Conservation (phyloP, 2,113 vertebrate genomes). For the Stegastes partitus region DNA sequence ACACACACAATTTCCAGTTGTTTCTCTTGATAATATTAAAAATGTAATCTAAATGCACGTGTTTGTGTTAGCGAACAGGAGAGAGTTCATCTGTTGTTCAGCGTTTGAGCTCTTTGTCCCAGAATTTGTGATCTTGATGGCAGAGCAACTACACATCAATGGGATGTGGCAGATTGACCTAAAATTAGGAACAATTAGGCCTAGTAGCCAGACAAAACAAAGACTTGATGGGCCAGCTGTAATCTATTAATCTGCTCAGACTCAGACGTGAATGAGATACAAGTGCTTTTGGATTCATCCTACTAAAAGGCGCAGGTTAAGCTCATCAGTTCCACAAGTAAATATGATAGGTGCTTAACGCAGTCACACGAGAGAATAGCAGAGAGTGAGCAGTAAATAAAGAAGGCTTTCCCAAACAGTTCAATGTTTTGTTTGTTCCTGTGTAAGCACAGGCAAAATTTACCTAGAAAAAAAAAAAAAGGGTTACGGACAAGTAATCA, state of each 20-base stretch:
- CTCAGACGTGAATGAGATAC: constrained; percentile 23
- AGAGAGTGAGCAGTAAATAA: neutral
- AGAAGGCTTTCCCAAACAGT: neutral
- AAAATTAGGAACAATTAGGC: constrained; percentile 77
- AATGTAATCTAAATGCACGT: neutral
- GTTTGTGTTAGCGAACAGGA: neutral
- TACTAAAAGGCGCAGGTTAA: constrained; percentile 46
- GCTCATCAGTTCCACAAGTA: neutral
- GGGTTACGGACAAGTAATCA: constrained; percentile 23
- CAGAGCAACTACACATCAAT: constrained; percentile 54
- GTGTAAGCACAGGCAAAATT: neutral
- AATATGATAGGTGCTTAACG: constrained; percentile 12
- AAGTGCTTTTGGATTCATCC: constrained; percentile 21
- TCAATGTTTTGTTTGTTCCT: neutral
- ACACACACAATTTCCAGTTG: neutral
- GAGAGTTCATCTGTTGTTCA: constrained; percentile 1
- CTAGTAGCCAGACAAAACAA: constrained; percentile 44
- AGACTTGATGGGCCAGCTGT: constrained; percentile 30
- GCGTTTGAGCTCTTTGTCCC: constrained; percentile 35
- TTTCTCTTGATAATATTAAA: neutral
- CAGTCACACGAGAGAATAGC: neutral
- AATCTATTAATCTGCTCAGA: constrained; percentile 62
- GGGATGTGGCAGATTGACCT: constrained; percentile 47
- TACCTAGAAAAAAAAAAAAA: constrained; percentile 10
- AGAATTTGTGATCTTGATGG: constrained; percentile 43